Base-by-base conservation (phyloP, 2,113 vertebrate species). In the Chloropsis cyanopogon region DNA sequence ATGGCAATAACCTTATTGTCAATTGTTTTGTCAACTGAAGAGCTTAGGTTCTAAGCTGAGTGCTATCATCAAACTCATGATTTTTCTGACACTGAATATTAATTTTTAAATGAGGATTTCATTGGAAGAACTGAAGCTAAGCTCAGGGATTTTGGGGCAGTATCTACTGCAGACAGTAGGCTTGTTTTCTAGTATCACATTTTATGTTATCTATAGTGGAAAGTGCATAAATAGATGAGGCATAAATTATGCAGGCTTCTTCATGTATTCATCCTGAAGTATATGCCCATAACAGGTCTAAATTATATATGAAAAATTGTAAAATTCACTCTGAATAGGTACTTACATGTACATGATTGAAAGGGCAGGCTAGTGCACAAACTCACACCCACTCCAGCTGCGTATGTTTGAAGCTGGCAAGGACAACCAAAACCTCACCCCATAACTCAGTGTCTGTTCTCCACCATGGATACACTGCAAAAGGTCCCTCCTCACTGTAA, bases 281-380 rank as follows among this genome's bases (percentile, higher is more conserved):
- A 59, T 92, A 49, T 28, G 19, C 70, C 56, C 22, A 60, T 86
- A 94, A 57, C 39, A 91, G 39, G 49, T 78, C 50, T 84, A 80
- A 96, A 82, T 79, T 68, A 87, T 49, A 82, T 33, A 94, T 64
- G 47, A 91, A 96, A 94, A 83, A 47, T 10, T 65, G 28, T 41
- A 69, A 94, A 95, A 90, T 49, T 73, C 35, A 29, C 26, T 69
- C 35, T 57, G 66, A 82, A 49, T 42, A 41, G 31, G 14, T 4
- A 52, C 3, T 53, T 44, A 22, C 28, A 17, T 28, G 29, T 59
- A 4, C 41, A 21, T 33, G 60, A 31, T 79, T 59, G 46, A 92
- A 78, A 46, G n/a, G 16, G 2, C 9, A 68, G 21, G 39, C 21
- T 76, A 50, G 37, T n/a, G 16, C 39, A 52, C 23, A 24, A 46